Evolutionary conservation across 1,140 invertebrate species (phyloP), one percentile per base, ranked within the genome.

Genomic region (Cherax quadricarinatus): DNA sequence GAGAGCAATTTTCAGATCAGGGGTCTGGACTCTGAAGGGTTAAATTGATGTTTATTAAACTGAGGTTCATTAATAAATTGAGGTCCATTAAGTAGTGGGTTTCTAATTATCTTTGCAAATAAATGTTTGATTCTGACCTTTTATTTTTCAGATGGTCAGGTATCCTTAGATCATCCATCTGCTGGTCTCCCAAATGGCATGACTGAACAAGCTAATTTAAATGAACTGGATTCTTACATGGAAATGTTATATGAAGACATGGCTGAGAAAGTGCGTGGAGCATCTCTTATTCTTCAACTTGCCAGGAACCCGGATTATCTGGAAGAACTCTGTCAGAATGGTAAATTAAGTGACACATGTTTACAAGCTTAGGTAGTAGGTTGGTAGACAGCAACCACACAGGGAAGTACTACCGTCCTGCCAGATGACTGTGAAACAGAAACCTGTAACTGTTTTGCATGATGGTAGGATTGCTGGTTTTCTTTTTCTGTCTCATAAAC

Each of bases 181-280:
- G 57, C 87, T 24, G 79, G 78, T n/a, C 30, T 82, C 21, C 78
- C 84, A 66, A 84, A 86, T n/a, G 90, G 79, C 73, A 70, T n/a
- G 12, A 49, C 48, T n/a, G 90, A 91, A 41, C 81, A 60, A 66
- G 97, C 98, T 94, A 97, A 97, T 95, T 96, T 99, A 81, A 96
- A 95, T 94, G 95, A 95, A 93, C 93, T 96, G n/a, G 98, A 99
- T 94, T 97, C 97, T 94, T 99, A 99, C 95, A 97, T 99, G 78
- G 99, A 99, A 95, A 95, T 99, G 91, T 95, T 99, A 6, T 99
- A 99, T 95, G 99, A 99, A 95, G 98, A 98, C 93, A 97, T 99
- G 94, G 96, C 97, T 73, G 98, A 98, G 94, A 99, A 99, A 96
- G 97, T 99, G 49, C 97, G 97, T 95, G 99, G 98, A 57, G 98